Percentiles rank a stretch among this genome's conserved stretches.
Conservation (phyloP, 2,113 vertebrate species). For the Isichthys henryi region DNA sequence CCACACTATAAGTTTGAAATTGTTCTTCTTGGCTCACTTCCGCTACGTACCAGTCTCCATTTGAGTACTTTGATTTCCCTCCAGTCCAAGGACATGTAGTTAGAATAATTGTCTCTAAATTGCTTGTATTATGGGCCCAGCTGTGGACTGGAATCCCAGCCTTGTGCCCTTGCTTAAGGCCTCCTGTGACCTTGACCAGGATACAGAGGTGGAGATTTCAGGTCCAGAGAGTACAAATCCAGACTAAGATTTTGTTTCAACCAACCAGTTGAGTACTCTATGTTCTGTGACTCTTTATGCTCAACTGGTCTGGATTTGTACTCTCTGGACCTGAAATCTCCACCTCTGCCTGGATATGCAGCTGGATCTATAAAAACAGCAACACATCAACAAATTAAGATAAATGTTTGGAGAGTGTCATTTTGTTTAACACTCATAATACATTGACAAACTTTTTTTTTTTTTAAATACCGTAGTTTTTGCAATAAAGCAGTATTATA, state of each 20-base stretch:
- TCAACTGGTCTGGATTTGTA: too few relatives aligned
- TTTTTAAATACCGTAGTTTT: neutral
- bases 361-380: neutral
- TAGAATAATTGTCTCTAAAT: neutral
- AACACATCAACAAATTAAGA: neutral
- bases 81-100: neutral
- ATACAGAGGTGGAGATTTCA: too few relatives aligned
- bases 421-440: neutral
- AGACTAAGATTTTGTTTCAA: too few relatives aligned
- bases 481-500: neutral
- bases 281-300: too few relatives aligned
- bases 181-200: neutral
- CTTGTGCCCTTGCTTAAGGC: neutral
- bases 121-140: neutral
- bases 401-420: neutral
- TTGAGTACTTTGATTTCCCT: neutral
- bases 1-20: neutral
- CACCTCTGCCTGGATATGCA: neutral
- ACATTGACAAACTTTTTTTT: neutral
- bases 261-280: too few relatives aligned
- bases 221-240: too few relatives aligned
- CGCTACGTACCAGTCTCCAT: neutral
- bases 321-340: too few relatives aligned
- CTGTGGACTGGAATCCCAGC: neutral
- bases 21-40: neutral